Base-by-base conservation (phyloP, 2,113 vertebrate species). In the Pao palembangensis region DNA sequence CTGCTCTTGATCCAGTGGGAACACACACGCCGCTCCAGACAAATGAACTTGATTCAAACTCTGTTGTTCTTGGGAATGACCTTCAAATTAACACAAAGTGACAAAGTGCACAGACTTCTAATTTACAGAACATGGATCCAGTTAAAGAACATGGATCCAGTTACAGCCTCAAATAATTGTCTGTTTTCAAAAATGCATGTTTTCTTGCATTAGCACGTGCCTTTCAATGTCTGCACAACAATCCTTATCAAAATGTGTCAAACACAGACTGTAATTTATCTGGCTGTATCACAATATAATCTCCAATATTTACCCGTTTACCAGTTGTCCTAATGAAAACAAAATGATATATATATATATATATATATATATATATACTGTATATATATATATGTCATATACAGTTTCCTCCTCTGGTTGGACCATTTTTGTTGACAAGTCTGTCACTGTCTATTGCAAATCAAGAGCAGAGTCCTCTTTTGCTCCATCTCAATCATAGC, bases 291-390 rank as follows among this genome's bases (percentile, higher is more conserved):
- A 3, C 25, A 16, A 55, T 61, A n/a, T 48, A 51, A 62, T 66
- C 53, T 55, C 51, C 1, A 63, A 69, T 78, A 62, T 75, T 79
- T 58, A 52, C 34, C 50, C 67, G 58, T 75, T 81, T 63, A 74
- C 55, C 67, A 60, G 69, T 61, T 46, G 64, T 56, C 73, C 64
- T 67, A 57, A 46, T 17, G n/a, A 56, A 69, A 57, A 81, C 73
- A 63, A 76, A 78, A 61, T 42, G 47, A 79, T 71, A n/a, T n/a
- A n/a, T n/a, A n/a, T n/a, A n/a, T n/a, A n/a, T n/a, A n/a, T n/a
- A n/a, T n/a, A n/a, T n/a, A n/a, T n/a, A n/a, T n/a, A n/a, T n/a
- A n/a, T n/a, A n/a, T n/a, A n/a, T n/a, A n/a, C n/a, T n/a, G n/a
- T n/a, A n/a, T n/a, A n/a, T n/a, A n/a, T n/a, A n/a, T n/a, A n/a